Percentiles rank a stretch among this genome's conserved stretches.
Evolutionary conservation across 2,888 invertebrate genomes (phyloP).

Genomic region (Melinopterus prodromus): DNA sequence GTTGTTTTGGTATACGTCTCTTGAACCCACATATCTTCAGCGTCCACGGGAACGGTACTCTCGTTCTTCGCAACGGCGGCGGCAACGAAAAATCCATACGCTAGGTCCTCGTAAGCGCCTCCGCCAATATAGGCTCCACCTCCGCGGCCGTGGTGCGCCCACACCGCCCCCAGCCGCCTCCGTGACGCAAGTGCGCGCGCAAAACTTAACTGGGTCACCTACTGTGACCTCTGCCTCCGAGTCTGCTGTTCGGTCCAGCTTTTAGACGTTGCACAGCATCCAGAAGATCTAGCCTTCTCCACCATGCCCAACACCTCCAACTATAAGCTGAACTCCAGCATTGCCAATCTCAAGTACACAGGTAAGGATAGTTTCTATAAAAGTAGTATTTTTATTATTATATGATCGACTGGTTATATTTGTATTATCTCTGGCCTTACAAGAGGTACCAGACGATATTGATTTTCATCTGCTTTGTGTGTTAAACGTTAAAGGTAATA

Average conservation of each 20-base stretch:
- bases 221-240: slow-evolving; percentile 53
- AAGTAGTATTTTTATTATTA: slow-evolving; percentile 9
- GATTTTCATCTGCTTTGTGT: background rate
- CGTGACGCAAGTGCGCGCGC: slow-evolving; percentile 56
- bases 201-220: slow-evolving; percentile 57
- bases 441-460: background rate
- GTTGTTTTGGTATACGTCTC: background rate
- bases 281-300: slow-evolving; percentile 53
- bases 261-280: slow-evolving; percentile 54
- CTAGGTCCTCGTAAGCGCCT: slow-evolving; percentile 39
- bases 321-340: slow-evolving; percentile 56
- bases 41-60: background rate
- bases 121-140: slow-evolving; percentile 45
- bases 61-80: background rate
- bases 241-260: slow-evolving; percentile 49
- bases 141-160: slow-evolving; percentile 33
- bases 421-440: background rate
- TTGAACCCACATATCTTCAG: background rate
- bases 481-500: background rate
- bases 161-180: slow-evolving; percentile 30
- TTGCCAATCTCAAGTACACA: slow-evolving; percentile 54
- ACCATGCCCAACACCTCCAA: slow-evolving; percentile 57
- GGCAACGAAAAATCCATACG: slow-evolving; percentile 16
- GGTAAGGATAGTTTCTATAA: slow-evolving; percentile 50
- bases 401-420: background rate